phyloP scores from a whole-genome alignment of 2,113 vertebrate genomes.

The Barbus barbus region DNA sequence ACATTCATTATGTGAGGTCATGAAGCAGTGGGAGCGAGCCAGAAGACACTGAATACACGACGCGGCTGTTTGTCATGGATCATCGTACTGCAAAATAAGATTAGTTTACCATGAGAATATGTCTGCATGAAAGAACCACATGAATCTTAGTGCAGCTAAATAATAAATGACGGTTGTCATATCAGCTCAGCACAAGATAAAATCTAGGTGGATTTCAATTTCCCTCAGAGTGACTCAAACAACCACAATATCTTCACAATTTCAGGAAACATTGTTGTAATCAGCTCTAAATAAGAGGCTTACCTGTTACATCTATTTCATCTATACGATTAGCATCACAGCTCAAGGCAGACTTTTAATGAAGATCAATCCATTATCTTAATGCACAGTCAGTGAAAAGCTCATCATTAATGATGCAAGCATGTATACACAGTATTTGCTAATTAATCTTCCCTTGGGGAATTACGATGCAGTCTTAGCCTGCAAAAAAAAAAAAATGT shows the following conservation, averaged over 20 bases:
- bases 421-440: background rate
- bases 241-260: background rate
- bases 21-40: no score
- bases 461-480: background rate
- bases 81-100: background rate
- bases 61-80: background rate
- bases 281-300: background rate
- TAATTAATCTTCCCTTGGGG: slow-evolving; percentile 10
- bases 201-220: background rate
- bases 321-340: background rate
- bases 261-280: background rate
- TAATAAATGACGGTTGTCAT: background rate
- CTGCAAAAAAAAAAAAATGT: background rate
- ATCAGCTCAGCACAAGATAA: background rate
- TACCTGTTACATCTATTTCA: background rate
- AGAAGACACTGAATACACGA: background rate
- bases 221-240: background rate
- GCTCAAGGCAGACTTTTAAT: slow-evolving; percentile 2
- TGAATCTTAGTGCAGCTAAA: background rate
- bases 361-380: background rate
- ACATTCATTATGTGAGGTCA: background rate
- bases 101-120: background rate
- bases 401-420: background rate
- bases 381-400: background rate
- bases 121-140: background rate